These are phyloP conservation scores for Alexandromys fortis DNA, from an alignment of 2,113 vertebrate genomes.

Conservation along the genomic window DNA sequence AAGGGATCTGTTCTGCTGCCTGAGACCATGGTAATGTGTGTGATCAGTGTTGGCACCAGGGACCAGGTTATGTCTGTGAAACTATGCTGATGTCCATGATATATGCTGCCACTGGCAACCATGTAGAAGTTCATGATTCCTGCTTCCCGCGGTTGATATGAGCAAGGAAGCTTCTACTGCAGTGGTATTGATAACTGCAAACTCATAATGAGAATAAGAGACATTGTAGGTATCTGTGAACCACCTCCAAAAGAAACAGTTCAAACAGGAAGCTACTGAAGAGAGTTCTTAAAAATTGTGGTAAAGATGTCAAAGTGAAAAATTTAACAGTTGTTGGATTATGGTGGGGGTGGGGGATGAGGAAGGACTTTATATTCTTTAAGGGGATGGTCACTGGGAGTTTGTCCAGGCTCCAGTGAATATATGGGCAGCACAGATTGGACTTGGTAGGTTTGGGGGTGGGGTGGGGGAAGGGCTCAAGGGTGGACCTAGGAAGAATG, in stretches of 20 bases:
- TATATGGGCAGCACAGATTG: too few relatives aligned
- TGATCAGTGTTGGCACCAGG: background rate
- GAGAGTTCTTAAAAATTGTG: background rate
- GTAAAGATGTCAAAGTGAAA: background rate
- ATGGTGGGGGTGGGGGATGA: background rate
- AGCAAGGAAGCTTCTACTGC: background rate
- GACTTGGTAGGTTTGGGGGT: too few relatives aligned
- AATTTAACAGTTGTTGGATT: background rate
- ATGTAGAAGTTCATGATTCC: background rate
- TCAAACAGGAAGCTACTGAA: background rate
- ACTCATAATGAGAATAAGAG: background rate
- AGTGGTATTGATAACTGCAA: background rate
- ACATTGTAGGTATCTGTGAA: background rate
- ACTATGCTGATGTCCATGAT: background rate
- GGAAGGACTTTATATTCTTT: background rate
- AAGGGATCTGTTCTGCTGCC: background rate
- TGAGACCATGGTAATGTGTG: background rate
- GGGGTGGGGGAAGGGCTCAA: too few relatives aligned
- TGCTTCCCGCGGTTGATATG: background rate
- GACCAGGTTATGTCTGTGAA: background rate
- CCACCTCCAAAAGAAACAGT: background rate
- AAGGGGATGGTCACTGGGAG: background rate
- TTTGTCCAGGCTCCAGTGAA: background rate
- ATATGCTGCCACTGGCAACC: background rate
- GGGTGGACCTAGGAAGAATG: too few relatives aligned